A percentile compares a stretch with the other conserved stretches of the same genome.
These are phyloP conservation scores for Aphelocoma californica DNA, from an alignment of 2,797 vertebrate species.

Conservation along the genomic window DNA sequence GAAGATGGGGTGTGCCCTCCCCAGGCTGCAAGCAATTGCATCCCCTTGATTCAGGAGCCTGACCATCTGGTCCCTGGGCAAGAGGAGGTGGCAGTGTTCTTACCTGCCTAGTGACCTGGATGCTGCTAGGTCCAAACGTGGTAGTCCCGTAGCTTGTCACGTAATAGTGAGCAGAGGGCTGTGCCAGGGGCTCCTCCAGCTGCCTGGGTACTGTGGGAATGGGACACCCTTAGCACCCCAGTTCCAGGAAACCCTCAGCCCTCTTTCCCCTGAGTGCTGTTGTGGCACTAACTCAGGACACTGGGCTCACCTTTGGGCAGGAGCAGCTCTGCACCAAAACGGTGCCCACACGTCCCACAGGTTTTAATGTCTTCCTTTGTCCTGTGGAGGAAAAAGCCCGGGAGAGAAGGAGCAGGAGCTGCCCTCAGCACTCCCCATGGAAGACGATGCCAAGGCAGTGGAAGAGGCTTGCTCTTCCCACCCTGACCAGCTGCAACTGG, in stretches of 20 bases:
- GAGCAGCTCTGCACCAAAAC: conserved; percentile 68
- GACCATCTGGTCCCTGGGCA: neutral
- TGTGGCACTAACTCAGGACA: fast-evolving
- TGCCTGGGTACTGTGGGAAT: neutral
- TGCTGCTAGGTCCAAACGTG: conserved; percentile 32
- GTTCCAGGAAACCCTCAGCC: neutral
- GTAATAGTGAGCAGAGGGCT: neutral
- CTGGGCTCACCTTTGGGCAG: conserved; percentile 71
- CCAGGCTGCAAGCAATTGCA: neutral
- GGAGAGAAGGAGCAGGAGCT: neutral
- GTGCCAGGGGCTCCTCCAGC: neutral
- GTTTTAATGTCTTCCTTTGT: conserved; percentile 69
- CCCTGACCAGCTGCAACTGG: fast-evolving
- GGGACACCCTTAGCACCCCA: neutral
- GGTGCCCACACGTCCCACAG: conserved; percentile 67
- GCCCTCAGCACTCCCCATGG: neutral
- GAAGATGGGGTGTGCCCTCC: neutral
- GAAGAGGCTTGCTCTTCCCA: neutral
- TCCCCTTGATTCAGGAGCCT: neutral
- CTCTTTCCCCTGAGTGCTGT: fast-evolving
- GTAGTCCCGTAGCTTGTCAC: conserved; percentile 19
- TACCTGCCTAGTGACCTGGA: conserved; percentile 24
- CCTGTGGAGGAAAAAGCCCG: conserved; percentile 23
- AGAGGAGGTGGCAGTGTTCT: neutral
- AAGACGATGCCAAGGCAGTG: neutral